Evolutionary conservation across 2,888 invertebrate genomes (phyloP), one percentile per base, ranked within the genome.

Genomic region (Prenolepis imparis): DNA sequence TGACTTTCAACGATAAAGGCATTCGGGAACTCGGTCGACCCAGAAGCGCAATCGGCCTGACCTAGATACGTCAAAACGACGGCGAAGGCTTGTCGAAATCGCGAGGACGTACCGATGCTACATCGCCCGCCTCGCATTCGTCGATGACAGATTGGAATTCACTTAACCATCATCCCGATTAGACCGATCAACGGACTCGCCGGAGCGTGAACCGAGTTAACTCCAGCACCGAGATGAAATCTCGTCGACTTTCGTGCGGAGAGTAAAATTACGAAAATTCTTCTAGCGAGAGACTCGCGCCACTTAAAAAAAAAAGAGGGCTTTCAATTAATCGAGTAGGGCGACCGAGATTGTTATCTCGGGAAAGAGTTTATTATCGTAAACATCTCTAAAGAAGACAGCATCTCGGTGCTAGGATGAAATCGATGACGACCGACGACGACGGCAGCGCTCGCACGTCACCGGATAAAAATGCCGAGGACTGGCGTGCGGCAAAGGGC

Each of bases 51-150:
- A 84, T 82, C 84, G 86, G 85, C 11, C 75, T 90, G 90, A 88
- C 89, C 89, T 85, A 90, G 90, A 90, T 88, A 88, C 86, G 84
- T 87, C 82, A 80, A 83, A 87, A 83, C 85, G 78, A 72, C 24
- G 64, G 48, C 12, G 41, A 55, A 67, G 55, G 63, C 63, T 82
- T 59, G 66, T 72, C 82, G 80, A 84, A 84, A 86, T 74, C 41
- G 68, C 77, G 66, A 64, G 41, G 70, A 41, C 75, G 12, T 74
- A 48, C 32, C 63, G 61, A 11, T 48, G 52, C 44, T 4, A 57
- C 39, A 57, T 68, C 9, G 74, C 28, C 52, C n/a, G 75, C 12
- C 9, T 52, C 41, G 83, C 88, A 77, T 86, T 88, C 77, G 87
- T 86, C 88, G 89, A 86, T 84, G 63, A 83, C 77, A 83, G 84